Conservation (phyloP, 2,797 vertebrate genomes). For the Enteromius treurensis region DNA sequence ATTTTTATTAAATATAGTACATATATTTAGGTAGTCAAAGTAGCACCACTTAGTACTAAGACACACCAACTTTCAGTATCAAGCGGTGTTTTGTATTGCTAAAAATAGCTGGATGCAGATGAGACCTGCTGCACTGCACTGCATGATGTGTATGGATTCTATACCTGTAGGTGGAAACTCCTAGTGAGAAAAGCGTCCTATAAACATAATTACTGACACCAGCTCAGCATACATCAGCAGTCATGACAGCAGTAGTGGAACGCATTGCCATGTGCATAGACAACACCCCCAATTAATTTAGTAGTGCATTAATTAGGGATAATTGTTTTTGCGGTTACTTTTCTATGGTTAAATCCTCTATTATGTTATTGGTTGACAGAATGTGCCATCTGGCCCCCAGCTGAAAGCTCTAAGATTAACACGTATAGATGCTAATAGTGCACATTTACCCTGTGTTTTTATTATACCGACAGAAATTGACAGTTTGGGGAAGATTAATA, state of each 20-base stretch:
- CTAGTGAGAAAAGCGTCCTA: constrained; percentile 16
- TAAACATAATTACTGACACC: constrained; percentile 41
- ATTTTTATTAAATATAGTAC: background rate
- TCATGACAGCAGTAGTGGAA: constrained; percentile 56
- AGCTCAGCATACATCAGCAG: constrained; percentile 45
- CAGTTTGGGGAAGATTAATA: background rate
- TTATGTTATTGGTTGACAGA: constrained; percentile 60
- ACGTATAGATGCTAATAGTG: background rate
- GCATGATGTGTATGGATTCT: background rate
- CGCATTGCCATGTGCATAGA: constrained; percentile 58
- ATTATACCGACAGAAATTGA: constrained; percentile 40
- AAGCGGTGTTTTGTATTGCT: no score
- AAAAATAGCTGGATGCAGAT: no score
- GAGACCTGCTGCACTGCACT: background rate
- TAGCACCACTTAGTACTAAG: background rate
- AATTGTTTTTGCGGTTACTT: constrained; percentile 69
- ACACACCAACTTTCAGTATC: no score
- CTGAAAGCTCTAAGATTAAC: constrained; percentile 55
- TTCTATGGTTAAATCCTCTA: constrained; percentile 65
- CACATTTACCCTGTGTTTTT: background rate
- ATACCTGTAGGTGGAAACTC: constrained; percentile 12
- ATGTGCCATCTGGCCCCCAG: constrained; percentile 63
- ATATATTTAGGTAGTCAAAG: background rate
- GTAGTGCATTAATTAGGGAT: constrained; percentile 65
- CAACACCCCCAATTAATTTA: constrained; percentile 60